Conservation (phyloP, 2,113 vertebrate species). For the Carassius carassius region DNA sequence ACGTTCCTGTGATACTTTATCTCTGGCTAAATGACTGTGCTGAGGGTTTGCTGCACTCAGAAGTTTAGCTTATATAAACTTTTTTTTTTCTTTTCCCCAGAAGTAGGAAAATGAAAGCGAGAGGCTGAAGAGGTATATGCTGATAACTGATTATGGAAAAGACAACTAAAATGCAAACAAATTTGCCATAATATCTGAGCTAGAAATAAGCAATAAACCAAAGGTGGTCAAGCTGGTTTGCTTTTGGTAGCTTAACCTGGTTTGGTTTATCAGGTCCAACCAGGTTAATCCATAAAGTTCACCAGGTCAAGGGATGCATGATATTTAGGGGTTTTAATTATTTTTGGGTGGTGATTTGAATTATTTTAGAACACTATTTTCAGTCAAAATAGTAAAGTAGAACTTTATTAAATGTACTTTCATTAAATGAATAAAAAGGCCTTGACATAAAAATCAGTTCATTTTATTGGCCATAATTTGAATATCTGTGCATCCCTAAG, state of each 20-base stretch:
- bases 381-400: neutral
- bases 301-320: neutral
- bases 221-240: neutral
- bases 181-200: neutral
- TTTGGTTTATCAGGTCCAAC: too few relatives aligned
- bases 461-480: neutral
- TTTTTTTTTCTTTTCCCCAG: neutral
- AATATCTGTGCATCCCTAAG: neutral
- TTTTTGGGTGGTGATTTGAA: neutral
- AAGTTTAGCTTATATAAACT: slow-evolving; percentile 10
- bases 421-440: neutral
- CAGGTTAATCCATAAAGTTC: neutral
- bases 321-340: neutral
- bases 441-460: neutral
- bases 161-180: neutral
- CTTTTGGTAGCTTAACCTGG: neutral
- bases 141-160: neutral
- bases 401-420: neutral
- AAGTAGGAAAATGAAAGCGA: neutral
- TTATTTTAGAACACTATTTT: neutral
- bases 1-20: neutral
- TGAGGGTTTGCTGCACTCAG: neutral
- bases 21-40: neutral
- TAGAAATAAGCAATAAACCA: neutral
- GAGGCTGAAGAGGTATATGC: neutral